Evolutionary conservation across 2,113 vertebrate genomes (phyloP), one percentile per base, ranked within the genome.

Genomic region (Paracanthobrama guichenoti): DNA sequence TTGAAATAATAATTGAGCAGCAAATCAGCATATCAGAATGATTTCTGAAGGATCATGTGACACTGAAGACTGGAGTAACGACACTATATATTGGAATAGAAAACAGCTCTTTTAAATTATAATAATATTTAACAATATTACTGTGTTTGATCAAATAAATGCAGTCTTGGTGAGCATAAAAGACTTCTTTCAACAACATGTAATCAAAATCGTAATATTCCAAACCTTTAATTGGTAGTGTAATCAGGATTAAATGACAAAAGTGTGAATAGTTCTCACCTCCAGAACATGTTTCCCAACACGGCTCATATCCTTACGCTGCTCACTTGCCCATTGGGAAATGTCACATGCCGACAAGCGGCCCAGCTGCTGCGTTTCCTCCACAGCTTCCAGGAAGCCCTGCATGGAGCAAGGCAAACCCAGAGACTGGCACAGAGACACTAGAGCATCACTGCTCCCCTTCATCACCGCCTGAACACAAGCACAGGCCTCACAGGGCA

Each of bases 321-420:
- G 96, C 90, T 98, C 96, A 0, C 85, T 87, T 4, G 94, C 94
- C 97, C 96, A 98, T 88, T 93, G 96, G 57, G 90, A 74, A 59
- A 98, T 1, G 0, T 97, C 97, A 0, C n/a, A 71, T 0, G 94
- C 91, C 0, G 96, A 94, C 87, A 98, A 93, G 0, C 75, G 92
- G 71, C 88, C 93, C n/a, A 87, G 83, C 28, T 93, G 93, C 20
- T 92, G 13, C 0, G 85, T 90, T 16, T 95, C 94, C 79, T 93
- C 91, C 55, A 96, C 88, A 48, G 89, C 89, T 44, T 86, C 93
- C 81, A 94, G 91, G 73, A 98, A 95, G 31, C 84, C 93, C 91
- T 93, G 89, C 26, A 98, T 92, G 24, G 96, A 95, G 0, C 96
- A 99, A 48, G 97, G 96, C 87, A 99, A 91, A 84, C 96, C 97